Base-by-base conservation (phyloP, 2,797 vertebrate species). In the Coccyzus lansbergi region DNA sequence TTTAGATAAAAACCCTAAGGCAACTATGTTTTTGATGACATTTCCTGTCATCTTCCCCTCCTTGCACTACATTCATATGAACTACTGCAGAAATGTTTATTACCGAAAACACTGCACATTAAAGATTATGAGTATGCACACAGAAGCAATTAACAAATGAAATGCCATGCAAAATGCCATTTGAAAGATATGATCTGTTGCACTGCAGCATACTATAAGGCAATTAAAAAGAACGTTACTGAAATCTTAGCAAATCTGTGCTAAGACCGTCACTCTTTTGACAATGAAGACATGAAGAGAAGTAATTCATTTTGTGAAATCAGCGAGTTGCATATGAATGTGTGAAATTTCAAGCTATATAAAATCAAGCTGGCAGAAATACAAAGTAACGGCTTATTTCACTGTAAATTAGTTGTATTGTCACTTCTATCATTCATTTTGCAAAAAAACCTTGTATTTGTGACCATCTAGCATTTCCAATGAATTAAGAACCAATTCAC, bases 371-470 rank as follows among this genome's bases (percentile, higher is more conserved):
- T 51, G 75, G 48, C 51, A 85, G 67, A 78, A 91, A 74, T 71
- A 81, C 5, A 51, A 16, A 42, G 28, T 63, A 86, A 80, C 10
- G 53, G 76, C 74, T 88, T 93, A 87, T 93, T 92, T 83, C 34
- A 83, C 74, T 75, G 40, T 55, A 91, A 83, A 93, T 85, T 40
- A 93, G 86, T 55, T 86, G 52, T 36, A 48, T 92, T 42, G 38
- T 44, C 44, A 51, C n/a, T 68, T 62, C 58, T 38, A 29, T 58
- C 19, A 36, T 70, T 80, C 68, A 58, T 83, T 77, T 77, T 77
- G 52, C 64, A 92, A 90, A 83, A 34, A 72, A 60, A n/a, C n/a
- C 60, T 83, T 83, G 12, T 31, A 78, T 68, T 86, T 72, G 31
- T 10, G 6, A 74, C 59, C 78, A 59, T 51, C 48, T 79, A 67